Conservation (phyloP, 2,888 invertebrate genomes). For the Aquatica leii region DNA sequence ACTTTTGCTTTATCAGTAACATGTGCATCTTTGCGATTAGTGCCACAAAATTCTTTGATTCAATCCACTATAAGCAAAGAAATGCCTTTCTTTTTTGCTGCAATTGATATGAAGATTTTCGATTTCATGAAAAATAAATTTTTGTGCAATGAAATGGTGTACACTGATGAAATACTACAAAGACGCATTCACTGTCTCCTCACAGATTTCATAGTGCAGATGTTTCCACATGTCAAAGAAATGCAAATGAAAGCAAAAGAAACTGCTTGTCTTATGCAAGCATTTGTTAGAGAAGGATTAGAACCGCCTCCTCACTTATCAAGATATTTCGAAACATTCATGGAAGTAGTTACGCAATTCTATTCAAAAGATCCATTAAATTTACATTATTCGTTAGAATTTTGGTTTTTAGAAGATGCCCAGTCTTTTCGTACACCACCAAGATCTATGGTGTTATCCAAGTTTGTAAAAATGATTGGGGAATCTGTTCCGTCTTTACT, state of each 20-base stretch:
- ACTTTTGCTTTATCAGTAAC: slow-evolving; percentile 77
- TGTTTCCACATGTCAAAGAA: slow-evolving; percentile 91
- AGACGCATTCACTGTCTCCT: slow-evolving; percentile 84
- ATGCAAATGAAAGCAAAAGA: slow-evolving; percentile 87
- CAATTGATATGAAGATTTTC: slow-evolving; percentile 82
- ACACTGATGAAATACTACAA: slow-evolving; percentile 82
- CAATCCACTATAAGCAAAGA: slow-evolving; percentile 76
- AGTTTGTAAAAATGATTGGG: slow-evolving; percentile 89
- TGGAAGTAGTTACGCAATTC: slow-evolving; percentile 79
- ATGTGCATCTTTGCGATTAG: slow-evolving; percentile 69
- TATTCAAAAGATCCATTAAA: slow-evolving; percentile 78
- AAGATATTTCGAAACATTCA: slow-evolving; percentile 83
- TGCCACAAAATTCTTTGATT: slow-evolving; percentile 65
- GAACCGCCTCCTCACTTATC: slow-evolving; percentile 78
- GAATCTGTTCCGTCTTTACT: slow-evolving; percentile 84
- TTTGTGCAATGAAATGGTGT: slow-evolving; percentile 73
- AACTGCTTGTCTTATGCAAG: slow-evolving; percentile 79
- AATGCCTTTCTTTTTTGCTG: slow-evolving; percentile 80
- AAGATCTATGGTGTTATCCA: slow-evolving; percentile 82
- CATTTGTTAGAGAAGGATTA: slow-evolving; percentile 78
- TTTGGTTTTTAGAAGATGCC: slow-evolving; percentile 75
- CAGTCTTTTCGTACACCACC: slow-evolving; percentile 62
- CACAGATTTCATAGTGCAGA: slow-evolving; percentile 90
- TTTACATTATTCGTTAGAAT: slow-evolving; percentile 77
- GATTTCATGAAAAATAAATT: slow-evolving; percentile 79